Base-by-base conservation (phyloP, 2,888 invertebrate species). In the Meloe dianella region DNA sequence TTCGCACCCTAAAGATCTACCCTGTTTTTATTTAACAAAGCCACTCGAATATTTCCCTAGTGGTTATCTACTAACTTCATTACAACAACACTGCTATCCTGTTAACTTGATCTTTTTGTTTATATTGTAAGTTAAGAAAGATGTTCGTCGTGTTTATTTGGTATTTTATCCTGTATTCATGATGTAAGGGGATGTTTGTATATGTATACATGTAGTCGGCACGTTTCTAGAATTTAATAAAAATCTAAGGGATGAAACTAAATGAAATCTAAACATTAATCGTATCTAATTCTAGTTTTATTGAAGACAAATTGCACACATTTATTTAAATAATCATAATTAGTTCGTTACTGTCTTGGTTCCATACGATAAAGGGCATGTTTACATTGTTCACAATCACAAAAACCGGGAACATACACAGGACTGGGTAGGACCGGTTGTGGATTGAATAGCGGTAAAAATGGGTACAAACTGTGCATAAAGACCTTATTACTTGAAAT, bases 341-440 rank as follows among this genome's bases (percentile, higher is more conserved):
- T 22, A n/a, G n/a, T 14, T 32, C 14, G 14, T 58, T 35, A 58
- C 14, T 47, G 74, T 60, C 77, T 72, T 54, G 75, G 77, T 57
- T 81, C 82, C 27, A 80, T 71, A 59, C 79, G 71, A 62, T 82
- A 82, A 51, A 82, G 69, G 54, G 75, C 78, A 71, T 81, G 81
- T 69, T 83, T 83, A 66, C 84, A 84, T 71, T 84, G 84, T 22
- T 84, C 83, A 69, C 84, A 84, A 67, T 84, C 84, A 65, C 84
- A 84, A 74, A 84, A 82, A 27, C 84, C 83, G 4, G 84, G 84
- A 6, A 84, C 83, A 69, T 84, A 83, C n/a, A 84, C 83, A 0
- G 83, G 83, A 76, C 83, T 84, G 1, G 83, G 82, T 56, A 84
- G 69, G 38, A 84, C 79, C 1, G 82, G 83, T 67, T 82, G 82